Base-by-base conservation (phyloP, 2,113 vertebrate species). In the Zeus faber region DNA sequence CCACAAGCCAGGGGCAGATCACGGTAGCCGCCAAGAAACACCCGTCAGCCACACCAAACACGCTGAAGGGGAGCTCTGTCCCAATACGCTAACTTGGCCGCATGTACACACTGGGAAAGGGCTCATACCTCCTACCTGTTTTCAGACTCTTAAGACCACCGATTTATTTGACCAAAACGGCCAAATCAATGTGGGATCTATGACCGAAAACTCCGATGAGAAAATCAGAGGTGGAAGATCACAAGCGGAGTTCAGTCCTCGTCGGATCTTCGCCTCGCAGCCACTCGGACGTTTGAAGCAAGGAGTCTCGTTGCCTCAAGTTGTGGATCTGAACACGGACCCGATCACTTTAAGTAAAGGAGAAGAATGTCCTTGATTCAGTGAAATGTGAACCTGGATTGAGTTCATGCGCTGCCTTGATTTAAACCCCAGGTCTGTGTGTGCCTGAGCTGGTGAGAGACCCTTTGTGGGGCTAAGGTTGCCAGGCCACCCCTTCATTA, bases 51-150 rank as follows among this genome's bases (percentile, higher is more conserved):
- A 46, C 58, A 45, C 54, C 56, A 50, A 70, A 44, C 60, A 2
- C 62, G 29, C 67, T 83, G 77, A 86, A 86, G 68, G 70, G 59
- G 70, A 52, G 77, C 78, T 77, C 77, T 83, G 81, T 86, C 73
- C 67, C 52, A 33, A 50, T 52, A 33, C 63, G 58, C 45, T 68
- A 10, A 66, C 55, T 74, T 77, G 72, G 67, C 78, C 66, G 52
- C 14, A 44, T 44, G 48, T 31, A 33, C 25, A 16, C 49, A 44
- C 60, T 67, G 63, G 74, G 76, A 80, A 79, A 66, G 58, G 27
- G 29, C 71, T 67, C 63, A 77, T 79, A 80, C 72, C 55, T 58
- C 29, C 62, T n/a, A n/a, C n/a, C 51, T 77, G 75, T 77, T 84
- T 84, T 77, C 54, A 74, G 49, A 66, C 79, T 74, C 77, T 83